A percentile compares a stretch with the other conserved stretches of the same genome.
phyloP scores from a whole-genome alignment of 2,888 invertebrate species.

The Cheilosia impressa region DNA sequence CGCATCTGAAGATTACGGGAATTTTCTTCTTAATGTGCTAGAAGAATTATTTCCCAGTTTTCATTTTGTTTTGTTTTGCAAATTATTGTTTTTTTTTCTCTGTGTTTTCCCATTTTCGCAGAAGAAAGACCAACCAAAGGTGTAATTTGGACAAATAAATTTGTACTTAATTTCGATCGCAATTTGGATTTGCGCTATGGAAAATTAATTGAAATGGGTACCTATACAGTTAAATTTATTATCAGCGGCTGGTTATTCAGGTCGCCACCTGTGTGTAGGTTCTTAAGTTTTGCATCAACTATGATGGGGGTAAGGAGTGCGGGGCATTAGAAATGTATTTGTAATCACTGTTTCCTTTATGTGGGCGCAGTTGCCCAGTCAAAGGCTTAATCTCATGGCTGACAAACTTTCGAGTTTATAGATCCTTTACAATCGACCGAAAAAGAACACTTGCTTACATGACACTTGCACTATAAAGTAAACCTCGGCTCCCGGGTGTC shows the following conservation, averaged over 20 bases:
- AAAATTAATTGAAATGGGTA: conserved; percentile 65
- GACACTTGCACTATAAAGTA: too few relatives aligned
- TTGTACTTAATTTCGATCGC: conserved; percentile 61
- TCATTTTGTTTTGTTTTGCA: conserved; percentile 37
- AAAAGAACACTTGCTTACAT: too few relatives aligned
- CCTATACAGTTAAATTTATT: conserved; percentile 63
- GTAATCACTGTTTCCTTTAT: too few relatives aligned
- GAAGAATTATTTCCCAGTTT: conserved; percentile 70
- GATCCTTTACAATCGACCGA: too few relatives aligned
- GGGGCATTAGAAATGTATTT: too few relatives aligned
- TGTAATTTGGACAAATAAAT: conserved; percentile 74
- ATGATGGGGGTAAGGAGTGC: too few relatives aligned
- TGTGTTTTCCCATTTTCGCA: conserved; percentile 36
- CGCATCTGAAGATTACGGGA: conserved; percentile 66
- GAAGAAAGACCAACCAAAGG: conserved; percentile 31
- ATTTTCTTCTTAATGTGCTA: conserved; percentile 73
- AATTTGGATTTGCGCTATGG: conserved; percentile 42
- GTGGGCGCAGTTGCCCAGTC: too few relatives aligned
- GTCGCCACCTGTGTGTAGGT: not conserved
- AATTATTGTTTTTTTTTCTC: conserved; percentile 59
- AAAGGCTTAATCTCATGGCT: too few relatives aligned
- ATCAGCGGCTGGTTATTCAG: conserved; percentile 8
- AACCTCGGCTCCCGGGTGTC: too few relatives aligned
- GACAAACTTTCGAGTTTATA: too few relatives aligned
- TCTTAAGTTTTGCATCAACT: not conserved